A percentile compares a stretch with the other conserved stretches of the same genome.
These are phyloP conservation scores for Ophioninae sp. DNA, from an alignment of 2,888 invertebrate genomes.

Conservation along the genomic window DNA sequence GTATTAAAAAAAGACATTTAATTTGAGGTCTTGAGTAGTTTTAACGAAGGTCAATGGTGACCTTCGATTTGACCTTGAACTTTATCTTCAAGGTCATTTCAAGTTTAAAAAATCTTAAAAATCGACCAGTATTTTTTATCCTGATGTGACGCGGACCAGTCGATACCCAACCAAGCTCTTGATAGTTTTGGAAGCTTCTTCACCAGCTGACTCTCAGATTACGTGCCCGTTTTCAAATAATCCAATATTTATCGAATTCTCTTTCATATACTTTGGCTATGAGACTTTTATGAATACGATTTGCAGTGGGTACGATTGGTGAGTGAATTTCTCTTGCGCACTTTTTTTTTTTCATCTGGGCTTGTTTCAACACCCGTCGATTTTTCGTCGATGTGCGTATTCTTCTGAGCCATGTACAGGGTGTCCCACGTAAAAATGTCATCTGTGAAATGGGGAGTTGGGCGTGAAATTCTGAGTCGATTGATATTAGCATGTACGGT, in stretches of 20 bases:
- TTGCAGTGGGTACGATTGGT: conserved; percentile 22
- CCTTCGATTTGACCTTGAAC: too few relatives aligned
- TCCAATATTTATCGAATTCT: not conserved
- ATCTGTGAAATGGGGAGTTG: too few relatives aligned
- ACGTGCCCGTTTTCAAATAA: not conserved
- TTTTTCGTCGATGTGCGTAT: conserved; percentile 29
- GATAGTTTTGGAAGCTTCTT: not conserved
- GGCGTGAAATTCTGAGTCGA: too few relatives aligned
- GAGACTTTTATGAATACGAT: conserved; percentile 18
- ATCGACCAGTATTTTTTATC: not conserved
- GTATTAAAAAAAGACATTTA: too few relatives aligned
- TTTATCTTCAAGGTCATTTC: too few relatives aligned
- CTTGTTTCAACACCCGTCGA: too few relatives aligned
- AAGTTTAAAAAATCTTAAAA: not conserved
- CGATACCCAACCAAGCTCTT: not conserved
- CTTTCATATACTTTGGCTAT: not conserved
- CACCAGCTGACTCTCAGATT: too few relatives aligned
- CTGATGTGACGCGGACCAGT: not conserved
- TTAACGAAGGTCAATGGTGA: too few relatives aligned
- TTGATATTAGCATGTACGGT: too few relatives aligned
- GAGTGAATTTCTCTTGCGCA: not conserved
- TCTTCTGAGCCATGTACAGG: not conserved
- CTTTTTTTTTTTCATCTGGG: too few relatives aligned
- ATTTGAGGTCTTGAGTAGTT: too few relatives aligned
- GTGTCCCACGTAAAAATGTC: too few relatives aligned